Percentiles rank a stretch among this genome's conserved stretches.
Conservation (phyloP, 2,113 vertebrate species). For the Cettia cetti region DNA sequence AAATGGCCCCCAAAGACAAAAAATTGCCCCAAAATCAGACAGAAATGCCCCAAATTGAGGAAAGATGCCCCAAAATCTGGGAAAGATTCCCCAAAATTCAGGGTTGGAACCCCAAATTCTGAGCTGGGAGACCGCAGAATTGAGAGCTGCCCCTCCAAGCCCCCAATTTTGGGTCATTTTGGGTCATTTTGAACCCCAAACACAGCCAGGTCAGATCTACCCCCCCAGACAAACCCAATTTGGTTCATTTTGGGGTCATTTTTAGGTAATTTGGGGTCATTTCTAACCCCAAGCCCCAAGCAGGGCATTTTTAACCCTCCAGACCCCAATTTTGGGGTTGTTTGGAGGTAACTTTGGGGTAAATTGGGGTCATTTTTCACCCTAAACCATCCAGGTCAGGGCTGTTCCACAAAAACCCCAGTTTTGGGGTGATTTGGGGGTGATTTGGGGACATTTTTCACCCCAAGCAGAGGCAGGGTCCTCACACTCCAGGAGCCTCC, state of each 20-base stretch:
- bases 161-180: rapidly evolving
- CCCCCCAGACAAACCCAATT: not conserved
- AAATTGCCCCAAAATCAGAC: not conserved
- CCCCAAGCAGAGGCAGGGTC: not conserved
- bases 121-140: not conserved
- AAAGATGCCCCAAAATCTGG: not conserved
- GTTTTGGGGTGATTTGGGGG: not conserved
- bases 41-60: too few species aligned
- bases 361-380: not conserved
- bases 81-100: not conserved
- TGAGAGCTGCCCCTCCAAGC: too few species aligned
- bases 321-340: not conserved
- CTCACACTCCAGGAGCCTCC: not conserved
- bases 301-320: not conserved
- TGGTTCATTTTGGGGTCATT: not conserved
- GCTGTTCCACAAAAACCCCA: too few species aligned
- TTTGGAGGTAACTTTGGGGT: not conserved
- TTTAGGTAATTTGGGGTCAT: not conserved
- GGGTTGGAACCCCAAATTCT: not conserved
- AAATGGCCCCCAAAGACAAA: not conserved
- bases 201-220: not conserved
- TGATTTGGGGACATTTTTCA: too few species aligned
- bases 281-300: not conserved
- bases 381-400: not conserved
- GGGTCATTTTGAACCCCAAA: not conserved